These are phyloP conservation scores for Sphaerophoria rueppellii DNA, from an alignment of 2,888 invertebrate species.

Conservation along the genomic window DNA sequence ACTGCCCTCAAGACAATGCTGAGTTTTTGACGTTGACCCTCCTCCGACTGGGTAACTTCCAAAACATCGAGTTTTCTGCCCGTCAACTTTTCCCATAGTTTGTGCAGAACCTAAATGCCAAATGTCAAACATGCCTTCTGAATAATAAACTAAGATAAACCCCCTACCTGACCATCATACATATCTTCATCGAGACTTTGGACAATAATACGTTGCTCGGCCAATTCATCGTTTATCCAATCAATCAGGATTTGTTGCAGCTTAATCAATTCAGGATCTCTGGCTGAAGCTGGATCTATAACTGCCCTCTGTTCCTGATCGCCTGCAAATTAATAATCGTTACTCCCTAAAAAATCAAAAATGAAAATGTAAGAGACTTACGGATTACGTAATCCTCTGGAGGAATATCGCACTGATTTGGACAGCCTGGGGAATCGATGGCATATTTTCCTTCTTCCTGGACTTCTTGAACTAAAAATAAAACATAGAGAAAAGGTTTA, in stretches of 20 bases:
- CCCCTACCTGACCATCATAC: slow-evolving; percentile 94
- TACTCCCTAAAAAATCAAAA: background rate
- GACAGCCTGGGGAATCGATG: slow-evolving; percentile 97
- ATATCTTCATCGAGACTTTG: slow-evolving; percentile 98
- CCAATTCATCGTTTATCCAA: slow-evolving; percentile 99
- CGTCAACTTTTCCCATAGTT: slow-evolving; percentile 91
- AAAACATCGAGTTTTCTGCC: slow-evolving; percentile 96
- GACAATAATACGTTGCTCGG: slow-evolving; percentile 97
- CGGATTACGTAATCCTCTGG: slow-evolving; percentile 96
- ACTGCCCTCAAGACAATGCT: slow-evolving; percentile 93
- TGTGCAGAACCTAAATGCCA: slow-evolving; percentile 85
- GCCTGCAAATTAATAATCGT: slow-evolving; percentile 84
- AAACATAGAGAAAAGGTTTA: slow-evolving; percentile 29
- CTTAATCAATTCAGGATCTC: slow-evolving; percentile 93
- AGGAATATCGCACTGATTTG: slow-evolving; percentile 92
- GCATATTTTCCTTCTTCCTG: slow-evolving; percentile 98
- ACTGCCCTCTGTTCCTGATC: slow-evolving; percentile 99
- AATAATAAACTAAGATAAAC: background rate
- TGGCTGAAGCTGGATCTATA: slow-evolving; percentile 93
- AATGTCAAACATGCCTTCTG: background rate
- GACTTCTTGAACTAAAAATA: slow-evolving; percentile 92
- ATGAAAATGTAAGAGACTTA: slow-evolving; percentile 82
- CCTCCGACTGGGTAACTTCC: slow-evolving; percentile 99
- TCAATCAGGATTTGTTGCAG: slow-evolving; percentile 94
- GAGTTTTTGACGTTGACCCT: slow-evolving; percentile 97